Evolutionary conservation across 1,140 invertebrate genomes (phyloP), one percentile per base, ranked within the genome.

Genomic region (Meteorus sp.): DNA sequence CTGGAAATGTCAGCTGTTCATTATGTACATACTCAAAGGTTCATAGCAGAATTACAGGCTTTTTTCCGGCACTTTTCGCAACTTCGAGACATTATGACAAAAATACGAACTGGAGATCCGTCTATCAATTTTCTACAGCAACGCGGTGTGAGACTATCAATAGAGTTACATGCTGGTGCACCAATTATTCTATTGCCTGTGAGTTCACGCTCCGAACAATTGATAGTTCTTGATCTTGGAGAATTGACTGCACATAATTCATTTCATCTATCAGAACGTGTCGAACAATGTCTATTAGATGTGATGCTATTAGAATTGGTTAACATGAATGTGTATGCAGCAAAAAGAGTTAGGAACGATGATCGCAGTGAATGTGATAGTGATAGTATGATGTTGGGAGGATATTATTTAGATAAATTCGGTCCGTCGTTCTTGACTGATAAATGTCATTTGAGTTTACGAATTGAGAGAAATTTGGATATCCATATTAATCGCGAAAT

Each of bases 21-120:
- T 65, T 98, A 97, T 77, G 89, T 97, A 31, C 95, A 99, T 73
- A 98, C 96, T 0, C 93, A 97, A 69, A 83, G 95, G 47, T 99
- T 98, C 81, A 85, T 95, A 25, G 85, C 87, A 0, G 94, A 97
- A 74, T 79, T 97, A 13, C 87, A 94, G 62, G 85, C 87, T 0
- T 97, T 97, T 75, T 89, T 93, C 48, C 83, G 89, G 20, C 89
- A 97, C 66, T 95, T 98, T 70, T 85, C 89, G 9, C 88, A 94
- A 66, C 75, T 96, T 2, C 88, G 94, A 68, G 86, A 88, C 54
- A 82, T 91, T 31, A 82, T 90, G 72, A 80, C 81, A 1, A 83
- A 85, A 52, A 76, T 87, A 51, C 67, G 82, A 13, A 76, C 79
- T 17, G 83, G 82, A 2, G 74, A 67, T 17, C 72, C 66, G 8